Evolutionary conservation across 2,888 invertebrate genomes (phyloP).

Genomic region (Sphaeridia pumilis): DNA sequence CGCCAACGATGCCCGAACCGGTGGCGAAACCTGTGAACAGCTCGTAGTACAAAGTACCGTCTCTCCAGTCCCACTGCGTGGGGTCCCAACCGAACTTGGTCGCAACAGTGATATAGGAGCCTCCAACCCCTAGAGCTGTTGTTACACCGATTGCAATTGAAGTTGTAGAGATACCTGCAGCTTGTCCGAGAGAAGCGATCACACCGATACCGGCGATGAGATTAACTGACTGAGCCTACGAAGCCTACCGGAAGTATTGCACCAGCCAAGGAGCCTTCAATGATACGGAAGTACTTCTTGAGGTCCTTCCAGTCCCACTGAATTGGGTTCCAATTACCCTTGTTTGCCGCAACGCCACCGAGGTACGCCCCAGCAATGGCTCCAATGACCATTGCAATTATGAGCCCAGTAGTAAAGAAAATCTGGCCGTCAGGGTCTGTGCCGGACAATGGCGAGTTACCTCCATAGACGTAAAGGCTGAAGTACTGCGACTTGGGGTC

Average conservation of each 20-base stretch:
- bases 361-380: slow-evolving; percentile 14
- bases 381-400: neutral
- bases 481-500: slow-evolving; percentile 25
- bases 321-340: slow-evolving; percentile 4
- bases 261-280: slow-evolving; percentile 9
- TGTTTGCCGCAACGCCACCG: slow-evolving; percentile 10
- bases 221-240: neutral
- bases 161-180: neutral
- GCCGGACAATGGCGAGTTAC: slow-evolving; percentile 16
- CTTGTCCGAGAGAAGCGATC: too few species aligned
- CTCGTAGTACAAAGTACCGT: neutral
- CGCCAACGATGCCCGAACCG: slow-evolving; percentile 5
- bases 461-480: slow-evolving; percentile 34
- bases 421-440: slow-evolving; percentile 22
- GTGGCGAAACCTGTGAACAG: neutral
- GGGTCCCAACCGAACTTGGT: slow-evolving; percentile 9
- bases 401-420: neutral
- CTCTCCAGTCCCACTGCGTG: slow-evolving; percentile 8
- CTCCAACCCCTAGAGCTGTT: neutral
- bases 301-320: slow-evolving; percentile 13
- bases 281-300: slow-evolving; percentile 7
- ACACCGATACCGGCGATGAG: slow-evolving; percentile 3
- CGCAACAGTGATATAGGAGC: neutral
- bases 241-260: slow-evolving; percentile 14
- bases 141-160: slow-evolving; percentile 3